These are phyloP conservation scores for Epinotia brunnichana DNA, from an alignment of 2,888 invertebrate species.

Conservation along the genomic window DNA sequence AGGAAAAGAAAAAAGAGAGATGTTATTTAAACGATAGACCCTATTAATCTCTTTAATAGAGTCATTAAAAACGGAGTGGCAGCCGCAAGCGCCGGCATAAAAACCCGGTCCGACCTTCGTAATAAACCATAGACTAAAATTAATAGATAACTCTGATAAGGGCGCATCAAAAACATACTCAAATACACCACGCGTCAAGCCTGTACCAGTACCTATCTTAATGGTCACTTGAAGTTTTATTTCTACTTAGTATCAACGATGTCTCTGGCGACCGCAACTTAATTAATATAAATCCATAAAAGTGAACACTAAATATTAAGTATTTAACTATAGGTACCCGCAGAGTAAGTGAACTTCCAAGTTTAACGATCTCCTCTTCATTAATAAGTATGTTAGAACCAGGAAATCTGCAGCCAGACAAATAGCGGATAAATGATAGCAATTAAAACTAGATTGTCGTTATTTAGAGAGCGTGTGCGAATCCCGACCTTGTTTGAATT, in stretches of 20 bases:
- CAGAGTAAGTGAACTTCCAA: constrained; percentile 39
- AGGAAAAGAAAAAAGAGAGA: constrained; percentile 67
- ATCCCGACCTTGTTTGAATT: constrained; percentile 68
- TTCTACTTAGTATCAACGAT: constrained; percentile 63
- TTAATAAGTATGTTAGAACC: constrained; percentile 51
- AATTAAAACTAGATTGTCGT: constrained; percentile 72
- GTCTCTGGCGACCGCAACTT: constrained; percentile 47
- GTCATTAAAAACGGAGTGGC: constrained; percentile 77
- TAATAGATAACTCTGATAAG: constrained; percentile 59
- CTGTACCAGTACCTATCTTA: constrained; percentile 69
- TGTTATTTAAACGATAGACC: constrained; percentile 73
- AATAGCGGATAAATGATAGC: constrained; percentile 62
- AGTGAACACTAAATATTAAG: constrained; percentile 38
- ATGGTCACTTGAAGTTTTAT: constrained; percentile 65
- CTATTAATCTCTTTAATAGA: constrained; percentile 83
- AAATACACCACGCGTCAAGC: constrained; percentile 52
- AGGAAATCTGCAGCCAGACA: constrained; percentile 57
- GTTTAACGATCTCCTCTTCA: constrained; percentile 47
- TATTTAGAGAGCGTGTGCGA: constrained; percentile 63
- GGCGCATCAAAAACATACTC: constrained; percentile 53
- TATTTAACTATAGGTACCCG: constrained; percentile 20
- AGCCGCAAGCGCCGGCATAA: constrained; percentile 63
- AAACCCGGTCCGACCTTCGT: constrained; percentile 56
- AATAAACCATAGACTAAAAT: constrained; percentile 67
- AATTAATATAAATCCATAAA: constrained; percentile 37